Evolutionary conservation across 2,113 vertebrate species (phyloP).

Genomic region (Paracanthobrama guichenoti): DNA sequence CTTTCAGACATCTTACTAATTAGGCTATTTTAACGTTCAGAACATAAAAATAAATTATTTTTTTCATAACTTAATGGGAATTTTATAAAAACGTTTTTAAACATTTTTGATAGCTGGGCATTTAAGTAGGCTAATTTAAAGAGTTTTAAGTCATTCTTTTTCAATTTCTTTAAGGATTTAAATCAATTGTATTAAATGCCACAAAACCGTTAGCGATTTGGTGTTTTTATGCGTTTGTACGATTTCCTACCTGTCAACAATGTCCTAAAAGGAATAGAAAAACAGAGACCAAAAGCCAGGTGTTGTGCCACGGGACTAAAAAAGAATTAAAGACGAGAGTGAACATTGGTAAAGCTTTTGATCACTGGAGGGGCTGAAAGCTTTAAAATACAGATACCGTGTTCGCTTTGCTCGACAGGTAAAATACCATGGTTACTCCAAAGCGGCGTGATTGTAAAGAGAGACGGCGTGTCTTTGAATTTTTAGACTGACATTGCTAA

Average conservation of each 20-base stretch:
- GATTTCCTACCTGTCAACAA: neutral
- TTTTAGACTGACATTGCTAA: neutral
- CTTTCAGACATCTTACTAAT: too few relatives aligned
- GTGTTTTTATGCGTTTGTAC: neutral
- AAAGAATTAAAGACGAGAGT: neutral
- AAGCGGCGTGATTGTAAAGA: neutral
- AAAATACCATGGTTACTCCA: neutral
- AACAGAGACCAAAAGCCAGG: neutral
- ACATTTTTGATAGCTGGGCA: too few relatives aligned
- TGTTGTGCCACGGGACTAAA: neutral
- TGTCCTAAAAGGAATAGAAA: neutral
- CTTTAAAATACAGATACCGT: neutral
- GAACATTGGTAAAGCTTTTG: neutral
- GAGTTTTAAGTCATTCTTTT: neutral
- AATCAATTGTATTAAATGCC: neutral
- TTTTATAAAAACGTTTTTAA: too few relatives aligned
- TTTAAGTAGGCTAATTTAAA: neutral
- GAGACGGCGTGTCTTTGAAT: neutral
- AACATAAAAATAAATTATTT: too few relatives aligned
- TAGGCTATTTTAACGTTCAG: too few relatives aligned
- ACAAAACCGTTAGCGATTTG: neutral
- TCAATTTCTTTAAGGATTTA: neutral
- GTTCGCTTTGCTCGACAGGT: neutral
- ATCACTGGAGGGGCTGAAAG: neutral
- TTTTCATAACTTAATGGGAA: too few relatives aligned